Conservation (phyloP, 2,113 vertebrate genomes). For the Grallaria varia region DNA sequence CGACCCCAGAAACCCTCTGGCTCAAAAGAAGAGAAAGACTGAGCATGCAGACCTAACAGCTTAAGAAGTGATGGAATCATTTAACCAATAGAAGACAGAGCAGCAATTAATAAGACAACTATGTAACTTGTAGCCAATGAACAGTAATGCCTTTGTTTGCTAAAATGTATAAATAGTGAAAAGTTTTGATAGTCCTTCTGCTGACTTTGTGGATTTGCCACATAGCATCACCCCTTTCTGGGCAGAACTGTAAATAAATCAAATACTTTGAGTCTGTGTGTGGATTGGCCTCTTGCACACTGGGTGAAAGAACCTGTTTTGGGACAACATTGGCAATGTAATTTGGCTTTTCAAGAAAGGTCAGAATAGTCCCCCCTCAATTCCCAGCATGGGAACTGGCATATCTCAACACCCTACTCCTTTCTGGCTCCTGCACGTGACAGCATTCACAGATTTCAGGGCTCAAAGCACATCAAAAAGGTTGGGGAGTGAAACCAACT, state of each 20-base stretch:
- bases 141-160: background rate
- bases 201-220: background rate
- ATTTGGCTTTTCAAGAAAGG: background rate
- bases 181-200: background rate
- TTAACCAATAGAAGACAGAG: background rate
- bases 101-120: background rate
- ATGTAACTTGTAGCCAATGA: background rate
- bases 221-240: background rate
- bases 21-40: background rate
- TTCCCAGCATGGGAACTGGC: fast-evolving
- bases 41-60: background rate
- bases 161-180: background rate
- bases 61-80: background rate
- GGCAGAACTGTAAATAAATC: background rate
- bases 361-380: background rate
- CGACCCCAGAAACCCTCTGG: fast-evolving
- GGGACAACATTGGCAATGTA: background rate
- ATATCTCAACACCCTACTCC: background rate
- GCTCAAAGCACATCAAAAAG: background rate
- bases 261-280: background rate
- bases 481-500: background rate
- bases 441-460: background rate
- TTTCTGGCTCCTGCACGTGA: background rate
- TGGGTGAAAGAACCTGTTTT: background rate
- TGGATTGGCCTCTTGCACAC: background rate